Base-by-base conservation (phyloP, 1,140 invertebrate genomes). In the Drosophila guanche region DNA sequence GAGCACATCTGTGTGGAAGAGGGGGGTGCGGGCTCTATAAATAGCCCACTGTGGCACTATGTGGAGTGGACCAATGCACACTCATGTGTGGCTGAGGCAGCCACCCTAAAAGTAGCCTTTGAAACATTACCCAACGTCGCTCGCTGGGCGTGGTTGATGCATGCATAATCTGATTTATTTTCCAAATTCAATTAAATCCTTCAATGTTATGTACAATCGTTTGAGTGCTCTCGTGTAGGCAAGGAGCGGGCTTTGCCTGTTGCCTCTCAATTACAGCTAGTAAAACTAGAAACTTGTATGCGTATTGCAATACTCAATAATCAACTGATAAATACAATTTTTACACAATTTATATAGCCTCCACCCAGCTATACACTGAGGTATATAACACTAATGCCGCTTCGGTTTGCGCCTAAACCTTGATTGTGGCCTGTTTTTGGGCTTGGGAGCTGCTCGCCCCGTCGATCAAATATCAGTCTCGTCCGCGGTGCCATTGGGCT, bases 401-500 rank as follows among this genome's bases (percentile, higher is more conserved):
- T 57, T 60, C 59, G 68, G 61, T 63, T 73, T 56, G 10, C 59
- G 76, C 67, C 68, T 86, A 62, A 86, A 86, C 68, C 74, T 86
- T 52, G 68, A 73, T 67, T 85, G 80, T 51, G 72, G 63, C 68
- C 80, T 80, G 56, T 63, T 63, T 46, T 41, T 68, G 48, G 53
- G 62, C 59, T 22, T 59, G 7, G 60, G 55, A 69, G 50, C 53
- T 22, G 58, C 75, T 58, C 29, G 47, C 20, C 54, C 76, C 72
- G 25, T 81, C 61, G 59, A 88, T 90, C 81, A 90, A 77, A 90
- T 85, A 79, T 90, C 86, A 90, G 86, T 90, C 81, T 90, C 86
- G 60, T 83, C 76, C 33, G 74, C 81, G 20, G 66, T 59, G 46
- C 79, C 86, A 56, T 79, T 90, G 23, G 81, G 52, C 47, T 90